Evolutionary conservation across 2,888 invertebrate genomes (phyloP), one percentile per base, ranked within the genome.

Genomic region (Drosophila fulvimacula): DNA sequence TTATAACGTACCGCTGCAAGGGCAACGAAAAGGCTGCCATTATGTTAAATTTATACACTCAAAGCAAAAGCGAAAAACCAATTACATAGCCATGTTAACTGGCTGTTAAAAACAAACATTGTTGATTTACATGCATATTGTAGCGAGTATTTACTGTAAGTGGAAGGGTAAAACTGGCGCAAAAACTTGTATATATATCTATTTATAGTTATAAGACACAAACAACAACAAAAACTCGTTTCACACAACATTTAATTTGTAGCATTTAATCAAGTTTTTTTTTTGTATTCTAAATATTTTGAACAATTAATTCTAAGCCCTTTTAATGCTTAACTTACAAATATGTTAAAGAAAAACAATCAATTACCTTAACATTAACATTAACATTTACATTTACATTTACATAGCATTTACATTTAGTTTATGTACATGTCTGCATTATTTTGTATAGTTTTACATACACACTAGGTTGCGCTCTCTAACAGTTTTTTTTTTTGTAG

Each of bases 61-160:
- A n/a, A 51, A 36, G 13, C 0, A 24, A 30, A 51, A 38, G 60
- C 30, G 30, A 51, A 60, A 60, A 32, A 42, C 41, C 48, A 67
- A 67, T 38, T 42, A 69, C 51, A 75, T 66, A 69, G 76, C 76
- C 76, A 76, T 78, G 73, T 66, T 73, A 52, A 68, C 46, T 77
- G 76, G 78, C 76, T 76, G 76, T 78, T 76, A 59, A 66, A 64
- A 60, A 46, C n/a, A 46, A 30, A 46, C 17, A 56, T 51, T 75
- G 71, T 75, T 75, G 59, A 63, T 56, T 76, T 78, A 73, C 73
- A 76, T 76, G 68, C 77, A 76, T 76, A 77, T 60, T 73, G 61
- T 76, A 77, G 69, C 69, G 42, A 60, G 38, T 61, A 65, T 61
- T 58, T 58, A 72, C 36, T 56, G 24, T 73, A 77, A 77, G 68